Base-by-base conservation (phyloP, 2,888 invertebrate species). In the Lithosia quadra region DNA sequence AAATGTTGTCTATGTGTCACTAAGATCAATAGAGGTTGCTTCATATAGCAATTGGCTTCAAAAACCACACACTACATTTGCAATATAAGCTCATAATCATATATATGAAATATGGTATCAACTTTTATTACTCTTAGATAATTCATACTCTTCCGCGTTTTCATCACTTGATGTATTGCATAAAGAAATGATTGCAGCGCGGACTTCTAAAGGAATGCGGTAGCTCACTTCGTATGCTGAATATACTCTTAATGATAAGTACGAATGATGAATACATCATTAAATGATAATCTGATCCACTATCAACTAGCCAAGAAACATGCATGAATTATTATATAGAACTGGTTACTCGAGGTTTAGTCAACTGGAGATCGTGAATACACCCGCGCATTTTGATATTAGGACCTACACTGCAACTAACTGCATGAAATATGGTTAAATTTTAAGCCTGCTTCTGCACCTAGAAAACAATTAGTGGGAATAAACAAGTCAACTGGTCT, bases 191-290 rank as follows among this genome's bases (percentile, higher is more conserved):
- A 58, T 78, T 75, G 74, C 80, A 72, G 43, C 63, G 65, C 62
- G 63, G 53, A 67, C 56, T 71, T 64, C 36, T 22, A 66, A 56
- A 59, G 79, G 85, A 85, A 88, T 86, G 86, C 85, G 86, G 86
- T 72, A 86, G 81, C 57, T 68, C 68, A 59, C 69, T 62, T 53
- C 43, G 66, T 68, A 71, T 72, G 65, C 67, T 79, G 65, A 72
- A 78, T 74, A 74, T 76, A 79, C 74, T 70, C 68, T 67, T 79
- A 82, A 86, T 82, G 80, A 79, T 79, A 80, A n/a, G 82, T 80
- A 82, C 73, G 74, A 68, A 76, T 81, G 82, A 85, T 84, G 78
- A 76, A 82, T 82, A 80, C 79, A 68, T 72, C 73, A 62, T 73
- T 70, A 74, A 64, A 79, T 68, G 84, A 84, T 84, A 84, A 80